Conservation (phyloP, 2,888 invertebrate species). For the Polyploca ridens region DNA sequence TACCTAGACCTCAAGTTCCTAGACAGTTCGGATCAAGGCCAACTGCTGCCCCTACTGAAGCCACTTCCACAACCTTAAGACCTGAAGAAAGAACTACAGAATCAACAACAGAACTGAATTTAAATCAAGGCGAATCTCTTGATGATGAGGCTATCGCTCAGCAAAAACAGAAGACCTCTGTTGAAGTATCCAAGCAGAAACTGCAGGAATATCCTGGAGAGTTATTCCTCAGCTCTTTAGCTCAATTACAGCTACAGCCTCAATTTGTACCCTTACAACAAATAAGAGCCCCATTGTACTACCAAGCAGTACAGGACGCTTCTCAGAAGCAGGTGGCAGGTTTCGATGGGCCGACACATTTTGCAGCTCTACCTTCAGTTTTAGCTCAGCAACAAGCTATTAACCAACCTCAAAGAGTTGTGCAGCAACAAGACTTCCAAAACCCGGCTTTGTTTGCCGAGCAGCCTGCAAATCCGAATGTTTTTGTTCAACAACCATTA, state of each 20-base stretch:
- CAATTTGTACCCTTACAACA: constrained; percentile 63
- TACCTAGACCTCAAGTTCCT: constrained; percentile 55
- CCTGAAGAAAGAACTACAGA: constrained; percentile 44
- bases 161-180: constrained; percentile 56
- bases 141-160: constrained; percentile 42
- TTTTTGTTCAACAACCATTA: constrained; percentile 37
- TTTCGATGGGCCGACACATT: constrained; percentile 68
- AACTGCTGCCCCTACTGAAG: constrained; percentile 45
- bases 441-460: constrained; percentile 52
- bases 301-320: constrained; percentile 51
- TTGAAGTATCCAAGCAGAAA: constrained; percentile 73
- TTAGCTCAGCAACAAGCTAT: constrained; percentile 64
- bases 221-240: constrained; percentile 65
- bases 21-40: constrained; percentile 60
- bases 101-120: constrained; percentile 57
- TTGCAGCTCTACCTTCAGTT: constrained; percentile 69
- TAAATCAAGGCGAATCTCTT: constrained; percentile 64
- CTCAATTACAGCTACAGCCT: constrained; percentile 68
- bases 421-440: constrained; percentile 42
- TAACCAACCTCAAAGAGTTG: neutral
- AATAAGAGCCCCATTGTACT: constrained; percentile 55
- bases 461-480: constrained; percentile 31
- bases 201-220: constrained; percentile 74
- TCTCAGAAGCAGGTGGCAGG: constrained; percentile 58
- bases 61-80: constrained; percentile 42